These are phyloP conservation scores for Hepsetus odoe DNA, from an alignment of 2,113 vertebrate species.

Conservation along the genomic window DNA sequence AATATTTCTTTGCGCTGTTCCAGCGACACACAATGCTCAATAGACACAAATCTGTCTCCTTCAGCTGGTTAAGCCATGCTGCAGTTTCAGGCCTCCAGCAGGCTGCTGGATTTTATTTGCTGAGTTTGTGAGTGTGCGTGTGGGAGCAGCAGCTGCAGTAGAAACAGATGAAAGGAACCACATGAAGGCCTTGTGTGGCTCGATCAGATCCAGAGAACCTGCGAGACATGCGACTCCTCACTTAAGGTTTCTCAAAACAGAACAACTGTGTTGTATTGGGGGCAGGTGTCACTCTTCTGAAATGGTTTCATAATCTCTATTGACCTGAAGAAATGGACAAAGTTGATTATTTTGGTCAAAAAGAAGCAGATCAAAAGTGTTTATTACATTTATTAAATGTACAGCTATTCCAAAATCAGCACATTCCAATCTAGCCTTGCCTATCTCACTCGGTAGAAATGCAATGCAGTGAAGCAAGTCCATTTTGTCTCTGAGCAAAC, in stretches of 20 bases:
- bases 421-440: no score
- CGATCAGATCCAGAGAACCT: constrained; percentile 23
- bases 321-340: no score
- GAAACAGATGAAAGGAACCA: constrained; percentile 24
- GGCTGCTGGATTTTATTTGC: background rate
- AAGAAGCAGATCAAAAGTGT: no score
- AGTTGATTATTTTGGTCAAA: no score
- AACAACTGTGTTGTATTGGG: background rate
- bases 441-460: no score
- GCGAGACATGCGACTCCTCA: constrained; percentile 12
- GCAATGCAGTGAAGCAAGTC: no score
- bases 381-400: no score
- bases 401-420: no score
- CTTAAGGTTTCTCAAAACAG: constrained; percentile 12
- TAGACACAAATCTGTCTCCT: background rate
- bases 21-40: background rate
- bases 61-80: background rate
- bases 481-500: no score
- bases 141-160: constrained; percentile 8
- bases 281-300: background rate
- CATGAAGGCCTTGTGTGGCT: constrained; percentile 43
- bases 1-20: no score
- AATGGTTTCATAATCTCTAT: background rate
- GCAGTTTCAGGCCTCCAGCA: background rate
- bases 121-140: constrained; percentile 2